Evolutionary conservation across 30 jellyfish, hydroid and myxozoan genomes (phyloP).

Genomic region (Aurelia sp.): DNA sequence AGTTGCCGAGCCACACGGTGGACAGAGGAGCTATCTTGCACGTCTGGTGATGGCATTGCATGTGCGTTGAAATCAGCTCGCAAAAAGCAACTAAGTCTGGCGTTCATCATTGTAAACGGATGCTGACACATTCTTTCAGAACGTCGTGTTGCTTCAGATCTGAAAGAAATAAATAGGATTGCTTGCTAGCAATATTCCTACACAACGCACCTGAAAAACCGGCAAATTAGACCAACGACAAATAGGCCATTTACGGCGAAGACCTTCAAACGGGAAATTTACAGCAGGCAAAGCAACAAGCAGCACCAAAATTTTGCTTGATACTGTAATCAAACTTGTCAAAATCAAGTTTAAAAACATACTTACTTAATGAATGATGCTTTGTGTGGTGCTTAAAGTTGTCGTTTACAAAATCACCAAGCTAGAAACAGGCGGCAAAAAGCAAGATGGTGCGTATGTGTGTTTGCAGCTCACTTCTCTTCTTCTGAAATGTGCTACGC

Average conservation of each 20-base stretch:
- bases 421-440: slow-evolving; percentile 12
- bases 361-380: neutral
- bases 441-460: slow-evolving; percentile 50
- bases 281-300: neutral
- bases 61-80: slow-evolving; percentile 36
- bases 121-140: slow-evolving; percentile 30
- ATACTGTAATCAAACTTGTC: neutral
- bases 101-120: slow-evolving; percentile 20
- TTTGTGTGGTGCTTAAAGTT: neutral
- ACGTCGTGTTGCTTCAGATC: neutral
- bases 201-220: neutral
- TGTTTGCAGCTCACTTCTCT: slow-evolving; percentile 43
- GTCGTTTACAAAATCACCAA: slow-evolving; percentile 1
- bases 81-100: slow-evolving; percentile 24
- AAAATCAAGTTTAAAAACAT: neutral
- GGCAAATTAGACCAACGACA: neutral
- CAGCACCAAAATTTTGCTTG: neutral
- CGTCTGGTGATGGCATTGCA: slow-evolving; percentile 11
- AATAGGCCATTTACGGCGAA: slow-evolving; percentile 22
- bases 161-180: neutral
- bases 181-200: neutral
- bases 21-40: slow-evolving; percentile 27
- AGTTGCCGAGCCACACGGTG: slow-evolving; percentile 55
- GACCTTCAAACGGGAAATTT: neutral
- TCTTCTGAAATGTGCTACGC: slow-evolving; percentile 78